These are phyloP conservation scores for Brachionus plicatilis DNA, from an alignment of 1,140 invertebrate genomes.

Conservation along the genomic window DNA sequence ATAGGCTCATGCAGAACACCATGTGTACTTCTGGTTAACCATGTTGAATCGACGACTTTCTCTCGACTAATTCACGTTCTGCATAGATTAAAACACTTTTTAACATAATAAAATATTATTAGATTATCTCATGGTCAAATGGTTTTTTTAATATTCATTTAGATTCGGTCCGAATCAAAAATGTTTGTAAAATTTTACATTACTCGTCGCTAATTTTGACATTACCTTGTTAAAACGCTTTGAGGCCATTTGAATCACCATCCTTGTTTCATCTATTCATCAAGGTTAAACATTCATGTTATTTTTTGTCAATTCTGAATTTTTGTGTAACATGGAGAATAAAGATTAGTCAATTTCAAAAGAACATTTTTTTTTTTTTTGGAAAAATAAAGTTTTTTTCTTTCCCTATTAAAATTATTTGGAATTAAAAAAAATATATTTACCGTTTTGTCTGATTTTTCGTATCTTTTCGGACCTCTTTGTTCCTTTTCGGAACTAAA, in stretches of 20 bases:
- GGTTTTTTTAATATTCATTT: no score
- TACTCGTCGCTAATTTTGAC: background rate
- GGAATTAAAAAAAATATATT: background rate
- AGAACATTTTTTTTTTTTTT: background rate
- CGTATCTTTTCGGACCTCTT: background rate
- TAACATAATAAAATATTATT: background rate
- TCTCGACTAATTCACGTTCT: background rate
- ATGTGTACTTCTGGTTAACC: background rate
- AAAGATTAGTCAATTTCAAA: background rate
- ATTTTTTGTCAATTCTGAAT: background rate
- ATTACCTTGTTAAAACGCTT: background rate
- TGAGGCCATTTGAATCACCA: background rate
- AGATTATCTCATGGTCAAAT: background rate
- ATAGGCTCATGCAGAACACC: background rate
- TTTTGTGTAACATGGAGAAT: background rate
- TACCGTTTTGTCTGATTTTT: background rate
- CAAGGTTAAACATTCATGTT: background rate
- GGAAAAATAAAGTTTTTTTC: background rate
- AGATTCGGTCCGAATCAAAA: no score
- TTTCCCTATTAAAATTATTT: background rate
- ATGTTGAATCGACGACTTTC: background rate
- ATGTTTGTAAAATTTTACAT: background rate
- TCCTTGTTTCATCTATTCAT: background rate
- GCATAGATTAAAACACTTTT: background rate
- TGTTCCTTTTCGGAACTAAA: background rate